A percentile compares a stretch with the other conserved stretches of the same genome.
Evolutionary conservation across 1,140 invertebrate species (phyloP).

Genomic region (Drosophila ogumai): DNA sequence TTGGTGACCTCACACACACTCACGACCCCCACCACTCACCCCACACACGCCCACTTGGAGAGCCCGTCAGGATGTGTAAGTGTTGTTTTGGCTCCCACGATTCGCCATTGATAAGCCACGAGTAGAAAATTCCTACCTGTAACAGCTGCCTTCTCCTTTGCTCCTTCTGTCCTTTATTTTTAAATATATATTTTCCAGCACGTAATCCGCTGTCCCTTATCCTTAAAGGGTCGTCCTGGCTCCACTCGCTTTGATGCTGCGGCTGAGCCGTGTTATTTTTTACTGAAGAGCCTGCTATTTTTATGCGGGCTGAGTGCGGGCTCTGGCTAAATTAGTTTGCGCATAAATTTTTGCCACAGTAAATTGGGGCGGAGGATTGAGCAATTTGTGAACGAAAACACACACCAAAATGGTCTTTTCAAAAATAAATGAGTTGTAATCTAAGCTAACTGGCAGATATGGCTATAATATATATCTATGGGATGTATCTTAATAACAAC

Average conservation of each 20-base stretch:
- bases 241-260: conserved; percentile 58
- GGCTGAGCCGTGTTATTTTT: conserved; percentile 26
- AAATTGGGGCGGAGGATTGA: conserved; percentile 37
- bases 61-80: conserved; percentile 50
- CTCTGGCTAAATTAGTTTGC: conserved; percentile 70
- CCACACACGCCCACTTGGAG: conserved; percentile 1
- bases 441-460: neutral
- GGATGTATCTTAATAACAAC: neutral
- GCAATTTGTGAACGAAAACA: conserved; percentile 18
- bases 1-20: conserved; percentile 56
- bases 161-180: conserved; percentile 46
- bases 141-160: conserved; percentile 20
- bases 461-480: neutral
- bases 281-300: conserved; percentile 61
- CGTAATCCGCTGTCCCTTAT: conserved; percentile 49
- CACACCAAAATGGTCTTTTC: conserved; percentile 2
- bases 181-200: conserved; percentile 31
- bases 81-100: conserved; percentile 37
- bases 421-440: conserved; percentile 16
- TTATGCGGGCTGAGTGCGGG: conserved; percentile 58
- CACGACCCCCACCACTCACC: neutral
- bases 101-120: conserved; percentile 56
- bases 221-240: conserved; percentile 54
- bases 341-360: conserved; percentile 62
- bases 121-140: conserved; percentile 25